Percentiles rank a stretch among this genome's conserved stretches.
These are phyloP conservation scores for Heliconius hewitsoni DNA, from an alignment of 1,140 invertebrate genomes.

Conservation along the genomic window DNA sequence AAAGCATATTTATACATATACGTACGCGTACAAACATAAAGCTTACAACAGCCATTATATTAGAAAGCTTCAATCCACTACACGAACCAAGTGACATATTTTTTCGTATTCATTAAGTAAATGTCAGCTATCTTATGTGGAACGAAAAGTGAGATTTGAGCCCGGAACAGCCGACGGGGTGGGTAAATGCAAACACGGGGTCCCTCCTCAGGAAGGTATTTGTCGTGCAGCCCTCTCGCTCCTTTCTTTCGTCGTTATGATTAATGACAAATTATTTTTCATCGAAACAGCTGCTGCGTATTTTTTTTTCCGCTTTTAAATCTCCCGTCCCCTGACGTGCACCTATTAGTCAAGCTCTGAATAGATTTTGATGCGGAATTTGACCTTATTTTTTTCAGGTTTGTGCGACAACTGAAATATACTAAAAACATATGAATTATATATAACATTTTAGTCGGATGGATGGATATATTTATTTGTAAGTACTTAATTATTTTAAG, in stretches of 20 bases:
- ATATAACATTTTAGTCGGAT: neutral
- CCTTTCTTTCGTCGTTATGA: conserved; percentile 68
- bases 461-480: neutral
- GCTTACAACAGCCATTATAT: conserved; percentile 1
- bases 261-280: conserved; percentile 74
- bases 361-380: conserved; percentile 62
- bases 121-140: conserved; percentile 31
- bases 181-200: conserved; percentile 58
- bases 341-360: conserved; percentile 73
- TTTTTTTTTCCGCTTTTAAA: conserved; percentile 69
- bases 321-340: conserved; percentile 65
- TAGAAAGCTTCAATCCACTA: conserved; percentile 12
- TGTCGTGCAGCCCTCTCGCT: conserved; percentile 61
- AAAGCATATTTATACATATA: no score
- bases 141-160: conserved; percentile 28
- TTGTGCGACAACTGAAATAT: conserved; percentile 5
- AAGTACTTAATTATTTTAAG: neutral
- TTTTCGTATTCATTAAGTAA: conserved; percentile 30
- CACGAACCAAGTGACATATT: conserved; percentile 20
- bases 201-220: conserved; percentile 62
- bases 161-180: conserved; percentile 34
- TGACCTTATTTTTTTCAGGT: conserved; percentile 36
- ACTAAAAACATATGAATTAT: neutral
- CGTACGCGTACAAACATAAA: neutral
- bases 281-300: conserved; percentile 73